Base-by-base conservation (phyloP, 2,888 invertebrate genomes). In the Hypselothyrea guttata region DNA sequence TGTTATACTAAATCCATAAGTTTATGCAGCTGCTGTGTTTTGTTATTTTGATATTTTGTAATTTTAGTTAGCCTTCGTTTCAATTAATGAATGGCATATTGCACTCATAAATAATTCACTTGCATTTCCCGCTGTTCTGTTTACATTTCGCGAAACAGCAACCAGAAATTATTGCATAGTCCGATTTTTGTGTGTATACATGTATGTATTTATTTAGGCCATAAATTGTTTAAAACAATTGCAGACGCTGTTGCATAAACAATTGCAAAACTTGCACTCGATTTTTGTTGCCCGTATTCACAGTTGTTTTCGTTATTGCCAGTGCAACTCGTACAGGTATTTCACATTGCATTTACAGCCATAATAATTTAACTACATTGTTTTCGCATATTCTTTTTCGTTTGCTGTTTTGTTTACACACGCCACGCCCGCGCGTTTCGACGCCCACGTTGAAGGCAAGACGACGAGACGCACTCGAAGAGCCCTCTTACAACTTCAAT, bases 171-270 rank as follows among this genome's bases (percentile, higher is more conserved):
- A 53, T 64, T 61, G 40, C 49, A 35, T 33, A 37, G 30, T 15
- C 8, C n/a, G 18, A 15, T 16, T 9, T 37, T 4, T n/a, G 13
- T 4, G 7, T 35, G 3, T 18, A 13, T 38, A 9, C n/a, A 8
- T 18, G n/a, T 34, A 44, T 35, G 37, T 53, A 12, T 33, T 7
- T 18, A 27, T 57, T 54, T 52, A 45, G 67, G 67, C 47, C 61
- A 67, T 62, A 64, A 67, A 82, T 55, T 71, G 54, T 63, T 78
- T 37, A 63, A 61, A 58, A 64, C 59, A 78, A 77, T 59, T 84
- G 60, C 55, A 82, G 18, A 49, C 47, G 34, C 28, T 71, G 15
- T 31, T 81, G 77, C 73, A 69, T 76, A 81, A 77, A 84, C 83
- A 77, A 83, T 77, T 71, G 55, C 68, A 62, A 67, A 59, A 75